Conservation (phyloP, 2,797 vertebrate species). For the Sebastes trivittatus region DNA sequence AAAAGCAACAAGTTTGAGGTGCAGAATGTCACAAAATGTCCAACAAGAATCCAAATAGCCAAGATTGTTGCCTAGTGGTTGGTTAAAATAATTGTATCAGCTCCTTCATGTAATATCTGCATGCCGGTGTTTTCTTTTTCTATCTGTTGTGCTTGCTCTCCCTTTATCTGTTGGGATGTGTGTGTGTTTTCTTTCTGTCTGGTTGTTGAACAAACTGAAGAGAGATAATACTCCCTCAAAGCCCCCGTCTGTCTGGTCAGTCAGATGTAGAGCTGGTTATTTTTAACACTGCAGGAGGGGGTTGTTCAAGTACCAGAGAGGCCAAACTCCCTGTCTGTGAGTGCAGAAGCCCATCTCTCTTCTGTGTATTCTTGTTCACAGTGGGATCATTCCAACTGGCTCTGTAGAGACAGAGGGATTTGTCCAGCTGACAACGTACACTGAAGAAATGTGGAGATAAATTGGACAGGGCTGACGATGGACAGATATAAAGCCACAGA, state of each 20-base stretch:
- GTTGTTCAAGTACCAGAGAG: constrained; percentile 69
- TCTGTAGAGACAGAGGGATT: constrained; percentile 52
- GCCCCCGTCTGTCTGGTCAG: constrained; percentile 77
- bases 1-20: not conserved
- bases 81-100: not conserved
- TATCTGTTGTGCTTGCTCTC: constrained; percentile 16
- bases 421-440: constrained; percentile 36
- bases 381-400: constrained; percentile 49
- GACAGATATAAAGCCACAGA: constrained; percentile 58
- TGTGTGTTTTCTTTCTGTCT: constrained; percentile 57
- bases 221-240: constrained; percentile 81
- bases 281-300: constrained; percentile 75
- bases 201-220: constrained; percentile 71
- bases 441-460: constrained; percentile 66
- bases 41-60: not conserved
- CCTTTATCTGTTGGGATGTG: constrained; percentile 19
- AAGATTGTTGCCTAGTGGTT: not conserved
- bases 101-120: constrained; percentile 11
- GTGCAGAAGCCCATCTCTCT: constrained; percentile 47
- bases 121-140: constrained; percentile 29
- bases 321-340: constrained; percentile 49
- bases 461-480: constrained; percentile 55
- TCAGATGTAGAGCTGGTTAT: constrained; percentile 77
- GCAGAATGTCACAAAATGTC: not conserved
- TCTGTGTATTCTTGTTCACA: constrained; percentile 54